Evolutionary conservation across 2,888 invertebrate species (phyloP).

Genomic region (Polyommatus iphigenia): DNA sequence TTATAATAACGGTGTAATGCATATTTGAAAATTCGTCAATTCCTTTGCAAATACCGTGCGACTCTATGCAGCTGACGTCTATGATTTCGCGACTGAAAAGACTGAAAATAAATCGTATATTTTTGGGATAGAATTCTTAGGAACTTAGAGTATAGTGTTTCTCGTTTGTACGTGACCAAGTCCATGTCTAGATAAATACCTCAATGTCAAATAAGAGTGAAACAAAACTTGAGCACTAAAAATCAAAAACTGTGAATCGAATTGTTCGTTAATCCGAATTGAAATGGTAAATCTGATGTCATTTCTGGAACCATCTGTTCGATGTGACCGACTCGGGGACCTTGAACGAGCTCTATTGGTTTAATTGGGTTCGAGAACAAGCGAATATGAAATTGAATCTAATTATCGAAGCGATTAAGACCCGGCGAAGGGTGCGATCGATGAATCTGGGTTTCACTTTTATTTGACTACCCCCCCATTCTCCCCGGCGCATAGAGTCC

Average conservation of each 20-base stretch:
- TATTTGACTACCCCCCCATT: neutral
- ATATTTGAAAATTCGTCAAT: constrained; percentile 27
- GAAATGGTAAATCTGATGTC: constrained; percentile 4
- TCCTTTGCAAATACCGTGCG: constrained; percentile 28
- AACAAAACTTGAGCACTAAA: neutral
- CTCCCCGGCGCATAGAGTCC: constrained; percentile 27
- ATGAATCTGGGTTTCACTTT: constrained; percentile 23
- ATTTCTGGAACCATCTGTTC: neutral
- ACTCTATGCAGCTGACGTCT: constrained; percentile 26
- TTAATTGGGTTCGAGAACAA: constrained; percentile 23
- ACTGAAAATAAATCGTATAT: constrained; percentile 19
- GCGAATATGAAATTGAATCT: constrained; percentile 21
- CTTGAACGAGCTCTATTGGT: constrained; percentile 18
- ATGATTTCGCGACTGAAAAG: constrained; percentile 1
- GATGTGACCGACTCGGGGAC: neutral
- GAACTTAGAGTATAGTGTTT: constrained; percentile 2
- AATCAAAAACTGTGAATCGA: neutral
- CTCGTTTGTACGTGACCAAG: neutral
- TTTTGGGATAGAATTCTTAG: constrained; percentile 9
- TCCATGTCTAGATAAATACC: constrained; percentile 12
- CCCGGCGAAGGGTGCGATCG: constrained; percentile 8
- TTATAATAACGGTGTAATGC: constrained; percentile 36
- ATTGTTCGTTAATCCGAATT: neutral
- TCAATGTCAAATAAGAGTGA: constrained; percentile 15
- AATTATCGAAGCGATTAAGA: neutral